Conservation (phyloP, 2,113 vertebrate species). For the Platysternon megacephalum region DNA sequence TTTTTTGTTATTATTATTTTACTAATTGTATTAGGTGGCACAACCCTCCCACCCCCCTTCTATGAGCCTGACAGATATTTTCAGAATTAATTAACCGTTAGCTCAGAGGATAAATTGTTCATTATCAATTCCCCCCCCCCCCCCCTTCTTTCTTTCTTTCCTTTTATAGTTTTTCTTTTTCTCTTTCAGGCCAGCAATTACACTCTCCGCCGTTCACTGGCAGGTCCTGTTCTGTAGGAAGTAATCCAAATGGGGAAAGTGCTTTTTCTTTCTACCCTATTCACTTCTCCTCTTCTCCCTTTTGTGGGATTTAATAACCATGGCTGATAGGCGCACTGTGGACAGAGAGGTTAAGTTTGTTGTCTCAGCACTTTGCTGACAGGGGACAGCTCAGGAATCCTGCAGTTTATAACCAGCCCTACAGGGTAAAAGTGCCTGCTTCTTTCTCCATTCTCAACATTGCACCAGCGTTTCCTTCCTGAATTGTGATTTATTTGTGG, state of each 20-base stretch:
- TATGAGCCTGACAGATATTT: conserved; percentile 87
- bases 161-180: conserved; percentile 78
- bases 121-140: conserved; percentile 86
- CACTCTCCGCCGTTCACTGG: conserved; percentile 80
- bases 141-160: conserved; percentile 73
- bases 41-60: conserved; percentile 41
- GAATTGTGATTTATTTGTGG: not conserved
- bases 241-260: conserved; percentile 86
- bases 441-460: not conserved
- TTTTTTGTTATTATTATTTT: conserved; percentile 86
- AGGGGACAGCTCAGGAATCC: conserved; percentile 69
- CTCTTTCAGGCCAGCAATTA: conserved; percentile 85
- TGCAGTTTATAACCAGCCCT: conserved; percentile 17
- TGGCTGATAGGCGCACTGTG: conserved; percentile 76
- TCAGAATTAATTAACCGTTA: conserved; percentile 90
- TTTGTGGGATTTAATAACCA: conserved; percentile 87
- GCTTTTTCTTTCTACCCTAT: conserved; percentile 83
- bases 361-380: conserved; percentile 86
- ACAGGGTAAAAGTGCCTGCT: not conserved
- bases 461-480: accelerated
- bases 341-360: conserved; percentile 87
- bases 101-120: conserved; percentile 87
- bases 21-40: conserved; percentile 81
- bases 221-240: conserved; percentile 81
- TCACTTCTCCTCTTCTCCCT: conserved; percentile 82